Percentiles rank a stretch among this genome's conserved stretches.
These are phyloP conservation scores for Chaetodon trifascialis DNA, from an alignment of 2,113 vertebrate genomes.

Conservation along the genomic window DNA sequence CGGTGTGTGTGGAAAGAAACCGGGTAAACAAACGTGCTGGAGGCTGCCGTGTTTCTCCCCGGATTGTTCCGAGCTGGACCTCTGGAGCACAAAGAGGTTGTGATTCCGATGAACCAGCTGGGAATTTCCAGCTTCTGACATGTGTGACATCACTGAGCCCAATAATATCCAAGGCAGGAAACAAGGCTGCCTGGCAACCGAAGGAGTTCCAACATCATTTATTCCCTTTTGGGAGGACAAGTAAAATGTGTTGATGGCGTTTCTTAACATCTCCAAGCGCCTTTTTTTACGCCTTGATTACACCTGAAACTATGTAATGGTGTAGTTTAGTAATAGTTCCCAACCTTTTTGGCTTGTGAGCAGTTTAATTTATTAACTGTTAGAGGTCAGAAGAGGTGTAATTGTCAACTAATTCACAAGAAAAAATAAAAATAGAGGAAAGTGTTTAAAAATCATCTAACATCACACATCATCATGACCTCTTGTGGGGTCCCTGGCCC, in stretches of 20 bases:
- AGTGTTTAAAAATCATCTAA: too few relatives aligned
- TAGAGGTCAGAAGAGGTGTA: neutral
- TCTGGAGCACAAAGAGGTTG: constrained; percentile 1
- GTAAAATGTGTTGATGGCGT: neutral
- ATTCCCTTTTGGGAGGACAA: constrained; percentile 4
- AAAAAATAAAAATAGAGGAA: neutral
- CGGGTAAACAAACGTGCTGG: constrained; percentile 8
- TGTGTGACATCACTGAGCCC: constrained; percentile 27
- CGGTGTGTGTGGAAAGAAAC: neutral
- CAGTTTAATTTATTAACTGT: neutral
- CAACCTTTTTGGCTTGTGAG: neutral
- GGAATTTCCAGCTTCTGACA: constrained; percentile 37
- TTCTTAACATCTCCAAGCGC: neutral
- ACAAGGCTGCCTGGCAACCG: constrained; percentile 39
- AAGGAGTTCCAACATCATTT: constrained; percentile 7
- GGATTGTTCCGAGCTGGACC: neutral
- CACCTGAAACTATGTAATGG: neutral
- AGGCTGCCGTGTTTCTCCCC: constrained; percentile 14
- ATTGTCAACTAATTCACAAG: neutral
- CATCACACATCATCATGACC: too few relatives aligned
- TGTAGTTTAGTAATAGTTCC: neutral
- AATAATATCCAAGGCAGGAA: constrained; percentile 16
- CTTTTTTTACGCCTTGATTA: neutral
- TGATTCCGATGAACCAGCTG: constrained; percentile 32
- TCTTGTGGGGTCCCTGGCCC: too few relatives aligned